Conservation (phyloP, 2,888 invertebrate genomes). For the Pharmacophagus antenor region DNA sequence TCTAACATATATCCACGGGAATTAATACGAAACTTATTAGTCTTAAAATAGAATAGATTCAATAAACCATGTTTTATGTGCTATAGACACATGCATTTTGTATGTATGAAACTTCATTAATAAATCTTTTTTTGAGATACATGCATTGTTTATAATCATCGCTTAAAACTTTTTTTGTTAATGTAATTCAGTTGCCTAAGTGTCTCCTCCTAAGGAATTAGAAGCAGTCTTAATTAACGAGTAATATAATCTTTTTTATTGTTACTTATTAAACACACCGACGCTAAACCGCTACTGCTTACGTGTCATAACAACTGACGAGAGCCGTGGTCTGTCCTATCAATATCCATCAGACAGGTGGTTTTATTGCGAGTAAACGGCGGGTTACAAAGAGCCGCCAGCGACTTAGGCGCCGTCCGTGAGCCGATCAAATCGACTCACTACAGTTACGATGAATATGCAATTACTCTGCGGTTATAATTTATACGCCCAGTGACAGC, state of each 20-base stretch:
- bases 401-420: constrained; percentile 27
- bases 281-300: constrained; percentile 12
- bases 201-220: background rate
- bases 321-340: constrained; percentile 18
- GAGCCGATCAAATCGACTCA: constrained; percentile 24
- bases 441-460: constrained; percentile 30
- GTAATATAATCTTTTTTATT: constrained; percentile 10
- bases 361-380: constrained; percentile 27
- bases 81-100: too few species aligned
- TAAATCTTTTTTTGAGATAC: too few species aligned
- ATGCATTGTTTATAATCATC: too few species aligned
- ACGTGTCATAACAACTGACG: constrained; percentile 27
- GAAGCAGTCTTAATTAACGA: constrained; percentile 10
- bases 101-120: too few species aligned
- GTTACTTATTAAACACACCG: constrained; percentile 25
- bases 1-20: background rate
- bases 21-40: background rate
- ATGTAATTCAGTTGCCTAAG: too few species aligned
- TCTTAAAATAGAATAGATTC: background rate
- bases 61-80: too few species aligned
- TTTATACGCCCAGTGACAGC: constrained; percentile 22
- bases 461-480: constrained; percentile 26
- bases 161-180: too few species aligned
- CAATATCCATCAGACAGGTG: constrained; percentile 27
- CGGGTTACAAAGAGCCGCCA: constrained; percentile 27